Conservation (phyloP, 37 sponge, comb jelly and placozoan genomes). For the Aplysina aerophoba region DNA sequence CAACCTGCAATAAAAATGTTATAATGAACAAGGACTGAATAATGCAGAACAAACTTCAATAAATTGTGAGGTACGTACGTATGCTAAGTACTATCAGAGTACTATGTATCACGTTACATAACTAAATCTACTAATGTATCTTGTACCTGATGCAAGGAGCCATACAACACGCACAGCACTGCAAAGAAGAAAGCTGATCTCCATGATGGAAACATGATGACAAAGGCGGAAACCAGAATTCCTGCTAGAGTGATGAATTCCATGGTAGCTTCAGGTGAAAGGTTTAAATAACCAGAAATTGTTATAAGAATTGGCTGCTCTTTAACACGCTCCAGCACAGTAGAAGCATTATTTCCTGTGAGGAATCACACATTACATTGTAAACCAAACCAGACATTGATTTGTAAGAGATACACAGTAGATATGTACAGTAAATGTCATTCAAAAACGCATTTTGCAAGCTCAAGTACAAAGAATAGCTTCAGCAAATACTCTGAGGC, state of each 20-base stretch:
- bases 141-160: constrained; percentile 77
- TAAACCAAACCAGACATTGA: background rate
- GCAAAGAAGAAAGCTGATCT: constrained; percentile 47
- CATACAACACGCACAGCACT: constrained; percentile 75
- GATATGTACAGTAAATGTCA: background rate
- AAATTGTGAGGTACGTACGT: background rate
- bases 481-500: too few species aligned
- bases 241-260: constrained; percentile 75
- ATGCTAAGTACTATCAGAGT: too few species aligned
- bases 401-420: background rate
- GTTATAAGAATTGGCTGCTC: constrained; percentile 50
- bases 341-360: background rate
- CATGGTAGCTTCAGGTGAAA: constrained; percentile 65
- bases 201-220: constrained; percentile 47
- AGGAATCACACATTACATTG: background rate
- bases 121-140: background rate
- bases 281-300: background rate
- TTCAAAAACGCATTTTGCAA: too few species aligned
- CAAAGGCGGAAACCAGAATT: constrained; percentile 31
- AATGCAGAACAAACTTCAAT: background rate
- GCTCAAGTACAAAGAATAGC: too few species aligned
- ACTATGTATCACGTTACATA: too few species aligned
- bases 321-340: background rate
- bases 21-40: too few species aligned
- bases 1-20: constrained; percentile 68